Base-by-base conservation (phyloP, 2,797 vertebrate genomes). In the Odontamblyopus lacepedii region DNA sequence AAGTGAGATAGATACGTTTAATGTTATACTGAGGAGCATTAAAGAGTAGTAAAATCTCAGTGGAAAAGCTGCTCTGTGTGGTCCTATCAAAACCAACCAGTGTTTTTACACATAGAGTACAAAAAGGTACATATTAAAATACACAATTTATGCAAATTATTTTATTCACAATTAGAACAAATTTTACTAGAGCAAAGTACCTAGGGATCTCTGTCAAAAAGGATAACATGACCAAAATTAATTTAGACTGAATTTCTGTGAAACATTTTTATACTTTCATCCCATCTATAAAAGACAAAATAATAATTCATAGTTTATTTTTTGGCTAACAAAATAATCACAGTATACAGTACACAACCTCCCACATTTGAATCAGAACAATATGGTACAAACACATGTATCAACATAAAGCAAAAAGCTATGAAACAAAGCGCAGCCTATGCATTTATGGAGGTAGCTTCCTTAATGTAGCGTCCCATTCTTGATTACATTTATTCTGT, bases 381-480 rank as follows among this genome's bases (percentile, higher is more conserved):
- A 95, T 89, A 93, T 95, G 94, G 90, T 95, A 96, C 94, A 96
- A 93, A 93, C 93, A 93, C 50, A 51, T 91, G 75, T 95, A 95
- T 96, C 94, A 94, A 97, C 94, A 96, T 79, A 86, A 88, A 94
- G 93, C 75, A 55, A 85, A 84, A 67, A 70, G 48, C 78, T 86
- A 78, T 87, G 44, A 76, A 77, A 92, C 93, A 94, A 94, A 95
- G 93, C 94, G 93, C 93, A 96, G 95, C 93, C 94, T 92, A 95
- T 96, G 95, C 92, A 93, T 90, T 93, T 92, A 88, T 95, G 95
- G 97, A 99, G 97, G 97, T 98, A 98, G 97, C 96, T 97, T 97
- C 96, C 95, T 95, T 95, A 38, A 94, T 93, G 95, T 93, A 90
- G 91, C 95, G 96, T 96, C 95, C 95, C 95, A 95, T 95, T 94